These are phyloP conservation scores for Porites cylindrica DNA, from an alignment of 92 coral and sea anemone genomes.

Conservation along the genomic window DNA sequence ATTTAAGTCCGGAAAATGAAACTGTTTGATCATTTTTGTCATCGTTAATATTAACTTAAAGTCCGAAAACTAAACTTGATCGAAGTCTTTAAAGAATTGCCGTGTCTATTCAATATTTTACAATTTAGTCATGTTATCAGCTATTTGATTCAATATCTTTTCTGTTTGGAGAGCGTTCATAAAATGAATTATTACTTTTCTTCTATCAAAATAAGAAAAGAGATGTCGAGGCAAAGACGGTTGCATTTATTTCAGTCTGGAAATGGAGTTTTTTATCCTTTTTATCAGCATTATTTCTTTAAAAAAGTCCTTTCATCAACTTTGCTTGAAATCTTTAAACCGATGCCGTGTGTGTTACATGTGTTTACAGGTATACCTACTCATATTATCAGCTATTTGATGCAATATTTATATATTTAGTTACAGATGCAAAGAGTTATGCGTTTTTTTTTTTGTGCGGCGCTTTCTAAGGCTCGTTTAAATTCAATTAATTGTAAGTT, in stretches of 20 bases:
- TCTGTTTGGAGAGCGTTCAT: slow-evolving; percentile 2
- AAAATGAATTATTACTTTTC: neutral
- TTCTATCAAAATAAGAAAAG: neutral
- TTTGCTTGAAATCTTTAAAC: neutral
- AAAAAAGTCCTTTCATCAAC: neutral
- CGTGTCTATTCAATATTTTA: slow-evolving; percentile 4
- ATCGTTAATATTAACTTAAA: neutral
- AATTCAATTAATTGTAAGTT: neutral
- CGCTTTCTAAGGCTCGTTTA: neutral
- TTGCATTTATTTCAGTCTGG: neutral
- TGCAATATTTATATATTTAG: slow-evolving; percentile 4
- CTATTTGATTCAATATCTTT: slow-evolving; percentile 8
- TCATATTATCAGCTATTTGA: slow-evolving; percentile 7
- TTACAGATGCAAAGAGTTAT: too few species aligned
- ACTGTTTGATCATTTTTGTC: neutral
- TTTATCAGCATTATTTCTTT: neutral
- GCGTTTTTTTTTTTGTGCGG: neutral
- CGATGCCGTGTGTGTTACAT: neutral
- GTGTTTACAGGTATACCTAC: slow-evolving; percentile 1
- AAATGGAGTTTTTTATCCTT: too few species aligned
- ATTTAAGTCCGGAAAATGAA: neutral
- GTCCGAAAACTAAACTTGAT: neutral
- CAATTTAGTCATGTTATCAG: slow-evolving; percentile 8
- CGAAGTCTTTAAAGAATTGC: neutral
- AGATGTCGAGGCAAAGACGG: slow-evolving; percentile 1